phyloP scores from a whole-genome alignment of 2,888 invertebrate genomes.

The Sussaba pulchella region DNA sequence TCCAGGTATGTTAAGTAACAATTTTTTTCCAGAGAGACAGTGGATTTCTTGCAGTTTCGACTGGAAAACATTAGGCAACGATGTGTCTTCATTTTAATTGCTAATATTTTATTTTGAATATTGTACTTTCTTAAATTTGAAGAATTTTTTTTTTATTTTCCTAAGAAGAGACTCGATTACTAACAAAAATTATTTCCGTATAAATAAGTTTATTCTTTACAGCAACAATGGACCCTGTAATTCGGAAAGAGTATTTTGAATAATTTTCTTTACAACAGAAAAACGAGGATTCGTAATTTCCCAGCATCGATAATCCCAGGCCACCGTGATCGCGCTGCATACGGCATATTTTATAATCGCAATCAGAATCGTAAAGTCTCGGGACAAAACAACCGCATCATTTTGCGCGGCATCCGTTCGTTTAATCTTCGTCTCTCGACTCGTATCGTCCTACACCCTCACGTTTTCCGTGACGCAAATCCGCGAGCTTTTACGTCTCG shows the following conservation, averaged over 20 bases:
- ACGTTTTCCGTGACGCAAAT: constrained; percentile 10
- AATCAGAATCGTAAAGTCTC: constrained; percentile 76
- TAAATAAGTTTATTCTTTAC: background rate
- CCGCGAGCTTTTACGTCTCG: constrained; percentile 10
- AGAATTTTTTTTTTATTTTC: no score
- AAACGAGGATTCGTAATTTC: background rate
- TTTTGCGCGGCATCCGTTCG: constrained; percentile 64
- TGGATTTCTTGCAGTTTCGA: no score
- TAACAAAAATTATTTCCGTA: background rate
- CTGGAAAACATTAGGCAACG: no score
- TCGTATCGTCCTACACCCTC: constrained; percentile 10
- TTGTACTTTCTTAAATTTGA: no score
- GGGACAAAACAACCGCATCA: constrained; percentile 72
- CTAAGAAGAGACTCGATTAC: no score
- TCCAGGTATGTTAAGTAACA: no score
- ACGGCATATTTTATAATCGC: constrained; percentile 63
- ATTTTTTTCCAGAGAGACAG: no score
- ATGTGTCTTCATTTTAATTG: no score
- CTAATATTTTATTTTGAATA: no score
- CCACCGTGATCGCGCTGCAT: constrained; percentile 50
- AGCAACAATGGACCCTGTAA: background rate
- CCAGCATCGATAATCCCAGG: constrained; percentile 32
- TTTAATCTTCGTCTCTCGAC: constrained; percentile 44
- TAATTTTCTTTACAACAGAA: background rate
- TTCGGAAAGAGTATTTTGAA: background rate